Percentiles rank a stretch among this genome's conserved stretches.
phyloP scores from a whole-genome alignment of 2,113 vertebrate genomes.

The Halichoeres trimaculatus region DNA sequence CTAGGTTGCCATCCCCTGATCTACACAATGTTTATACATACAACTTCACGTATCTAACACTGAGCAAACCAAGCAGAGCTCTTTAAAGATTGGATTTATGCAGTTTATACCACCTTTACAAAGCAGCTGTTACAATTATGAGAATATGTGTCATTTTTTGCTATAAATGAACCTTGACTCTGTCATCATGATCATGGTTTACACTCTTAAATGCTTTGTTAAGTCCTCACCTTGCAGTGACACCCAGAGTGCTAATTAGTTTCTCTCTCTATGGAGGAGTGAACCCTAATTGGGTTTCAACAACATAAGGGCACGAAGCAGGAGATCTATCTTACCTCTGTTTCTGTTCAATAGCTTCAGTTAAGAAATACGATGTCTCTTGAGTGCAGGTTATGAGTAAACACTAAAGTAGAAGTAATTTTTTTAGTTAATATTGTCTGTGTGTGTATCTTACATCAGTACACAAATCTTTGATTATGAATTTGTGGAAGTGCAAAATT shows the following conservation, averaged over 20 bases:
- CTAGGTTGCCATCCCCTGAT: too few relatives aligned
- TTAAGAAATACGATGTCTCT: neutral
- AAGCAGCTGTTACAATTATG: neutral
- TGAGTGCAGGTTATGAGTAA: neutral
- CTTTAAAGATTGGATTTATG: neutral
- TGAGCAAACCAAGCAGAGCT: neutral
- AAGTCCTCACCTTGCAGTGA: slow-evolving; percentile 17
- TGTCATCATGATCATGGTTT: slow-evolving; percentile 29
- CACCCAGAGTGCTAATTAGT: slow-evolving; percentile 30
- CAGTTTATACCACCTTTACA: neutral
- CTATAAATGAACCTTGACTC: slow-evolving; percentile 25
- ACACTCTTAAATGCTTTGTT: slow-evolving; percentile 1
- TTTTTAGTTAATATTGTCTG: neutral
- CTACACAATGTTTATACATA: slow-evolving; percentile 16
- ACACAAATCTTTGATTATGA: neutral
- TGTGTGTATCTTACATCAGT: neutral
- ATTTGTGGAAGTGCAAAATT: neutral
- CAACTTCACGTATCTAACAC: slow-evolving; percentile 1
- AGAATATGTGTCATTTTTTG: neutral
- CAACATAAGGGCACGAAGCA: neutral
- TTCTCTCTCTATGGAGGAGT: slow-evolving; percentile 6
- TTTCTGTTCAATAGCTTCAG: slow-evolving; percentile 1
- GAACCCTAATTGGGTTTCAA: neutral
- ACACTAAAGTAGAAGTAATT: neutral
- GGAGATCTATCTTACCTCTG: neutral